phyloP scores from a whole-genome alignment of 2,113 vertebrate genomes.

The Prochilodus magdalenae region DNA sequence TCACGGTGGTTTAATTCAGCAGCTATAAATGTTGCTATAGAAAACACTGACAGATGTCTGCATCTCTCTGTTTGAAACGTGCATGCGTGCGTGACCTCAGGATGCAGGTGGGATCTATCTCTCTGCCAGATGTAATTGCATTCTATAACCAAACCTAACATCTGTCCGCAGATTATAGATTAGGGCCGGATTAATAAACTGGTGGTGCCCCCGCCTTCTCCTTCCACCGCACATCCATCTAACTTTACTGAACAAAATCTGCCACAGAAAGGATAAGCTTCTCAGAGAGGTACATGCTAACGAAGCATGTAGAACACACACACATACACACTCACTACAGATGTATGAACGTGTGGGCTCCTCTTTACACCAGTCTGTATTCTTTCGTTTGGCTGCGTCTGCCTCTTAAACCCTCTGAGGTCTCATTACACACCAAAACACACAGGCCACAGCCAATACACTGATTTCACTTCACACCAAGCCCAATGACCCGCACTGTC shows the following conservation, averaged over 20 bases:
- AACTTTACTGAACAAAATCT: constrained; percentile 36
- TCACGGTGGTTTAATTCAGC: not conserved
- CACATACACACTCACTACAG: constrained; percentile 21
- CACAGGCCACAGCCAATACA: constrained; percentile 13
- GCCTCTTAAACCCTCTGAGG: constrained; percentile 21
- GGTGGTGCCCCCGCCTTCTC: not conserved
- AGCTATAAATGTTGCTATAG: not conserved
- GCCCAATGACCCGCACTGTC: constrained; percentile 39
- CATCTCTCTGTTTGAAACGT: not conserved
- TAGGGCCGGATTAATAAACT: constrained; percentile 42
- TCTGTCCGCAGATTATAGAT: constrained; percentile 51
- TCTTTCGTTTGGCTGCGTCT: not conserved
- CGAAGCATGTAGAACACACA: not conserved
- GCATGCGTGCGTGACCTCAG: not conserved
- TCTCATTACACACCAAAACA: constrained; percentile 44
- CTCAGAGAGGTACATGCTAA: constrained; percentile 15
- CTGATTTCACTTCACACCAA: constrained; percentile 13
- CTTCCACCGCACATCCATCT: not conserved
- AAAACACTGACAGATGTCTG: not conserved
- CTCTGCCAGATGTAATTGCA: constrained; percentile 26
- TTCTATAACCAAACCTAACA: constrained; percentile 48
- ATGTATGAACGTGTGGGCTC: constrained; percentile 12
- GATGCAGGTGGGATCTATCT: constrained; percentile 46
- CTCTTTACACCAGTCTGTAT: not conserved
- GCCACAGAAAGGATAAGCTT: constrained; percentile 23